Conservation (phyloP, 64 coral and sea anemone species). For the Stylophora pistillata region DNA sequence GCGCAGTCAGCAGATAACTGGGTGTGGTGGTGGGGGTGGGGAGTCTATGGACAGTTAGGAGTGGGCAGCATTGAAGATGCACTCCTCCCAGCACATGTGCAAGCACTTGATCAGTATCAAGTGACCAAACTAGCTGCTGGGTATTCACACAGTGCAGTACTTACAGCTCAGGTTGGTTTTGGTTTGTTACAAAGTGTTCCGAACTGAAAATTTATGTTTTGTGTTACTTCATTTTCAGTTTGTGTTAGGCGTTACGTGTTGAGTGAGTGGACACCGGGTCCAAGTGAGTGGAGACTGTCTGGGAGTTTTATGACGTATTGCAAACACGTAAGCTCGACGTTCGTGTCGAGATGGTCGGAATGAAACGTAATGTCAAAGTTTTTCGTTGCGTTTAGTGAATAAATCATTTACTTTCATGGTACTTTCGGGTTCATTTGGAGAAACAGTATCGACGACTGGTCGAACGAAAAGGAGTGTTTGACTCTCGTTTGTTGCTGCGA, state of each 20-base stretch:
- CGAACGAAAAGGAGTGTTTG: too few relatives aligned
- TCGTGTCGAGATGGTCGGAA: too few relatives aligned
- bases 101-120: constrained; percentile 52
- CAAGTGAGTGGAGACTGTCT: too few relatives aligned
- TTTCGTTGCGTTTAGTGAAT: too few relatives aligned
- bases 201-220: too few relatives aligned
- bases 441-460: background rate
- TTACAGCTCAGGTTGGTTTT: constrained; percentile 59
- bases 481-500: background rate
- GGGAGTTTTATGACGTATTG: too few relatives aligned
- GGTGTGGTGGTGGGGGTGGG: constrained; percentile 96
- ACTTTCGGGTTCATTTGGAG: background rate
- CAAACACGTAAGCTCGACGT: too few relatives aligned
- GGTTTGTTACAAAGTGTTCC: background rate
- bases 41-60: constrained; percentile 93
- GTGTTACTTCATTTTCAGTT: too few relatives aligned
- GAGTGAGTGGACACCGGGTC: too few relatives aligned
- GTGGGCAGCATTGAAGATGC: constrained; percentile 89
- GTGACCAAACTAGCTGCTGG: constrained; percentile 88
- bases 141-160: constrained; percentile 83
- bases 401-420: background rate
- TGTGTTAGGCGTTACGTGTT: too few relatives aligned
- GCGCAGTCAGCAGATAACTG: constrained; percentile 82
- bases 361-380: too few relatives aligned
- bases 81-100: constrained; percentile 77